Percentiles rank a stretch among this genome's conserved stretches.
These are phyloP conservation scores for Lagodon rhomboides DNA, from an alignment of 2,797 vertebrate species.

Conservation along the genomic window DNA sequence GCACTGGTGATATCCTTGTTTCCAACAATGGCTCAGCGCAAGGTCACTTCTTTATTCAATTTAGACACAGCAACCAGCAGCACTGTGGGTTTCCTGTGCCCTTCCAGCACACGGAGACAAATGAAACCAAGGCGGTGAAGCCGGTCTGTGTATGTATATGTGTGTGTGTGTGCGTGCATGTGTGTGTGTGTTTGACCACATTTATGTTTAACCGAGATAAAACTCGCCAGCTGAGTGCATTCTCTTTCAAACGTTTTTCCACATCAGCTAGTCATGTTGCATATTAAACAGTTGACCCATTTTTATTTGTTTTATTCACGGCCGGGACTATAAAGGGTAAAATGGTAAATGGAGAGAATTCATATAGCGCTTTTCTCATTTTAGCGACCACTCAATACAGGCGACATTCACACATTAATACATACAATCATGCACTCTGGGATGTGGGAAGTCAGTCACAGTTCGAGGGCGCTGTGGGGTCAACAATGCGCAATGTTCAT, in stretches of 20 bases:
- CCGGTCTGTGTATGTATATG: slow-evolving; percentile 16
- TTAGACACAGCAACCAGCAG: slow-evolving; percentile 29
- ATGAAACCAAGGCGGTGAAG: slow-evolving; percentile 30
- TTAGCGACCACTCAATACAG: too few relatives aligned
- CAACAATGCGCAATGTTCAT: too few relatives aligned
- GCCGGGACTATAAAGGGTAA: too few relatives aligned
- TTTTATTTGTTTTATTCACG: not conserved
- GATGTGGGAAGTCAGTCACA: too few relatives aligned
- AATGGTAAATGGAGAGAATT: too few relatives aligned
- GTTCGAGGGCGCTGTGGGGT: too few relatives aligned
- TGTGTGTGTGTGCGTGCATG: slow-evolving; percentile 3
- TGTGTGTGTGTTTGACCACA: not conserved
- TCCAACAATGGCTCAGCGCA: slow-evolving; percentile 51
- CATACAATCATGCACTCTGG: too few relatives aligned
- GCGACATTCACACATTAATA: too few relatives aligned
- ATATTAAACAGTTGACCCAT: not conserved
- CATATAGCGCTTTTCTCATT: too few relatives aligned
- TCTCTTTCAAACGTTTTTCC: not conserved
- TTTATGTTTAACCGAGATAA: slow-evolving; percentile 21
- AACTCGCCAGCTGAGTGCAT: not conserved
- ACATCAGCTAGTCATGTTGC: not conserved
- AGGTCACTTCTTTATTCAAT: slow-evolving; percentile 56
- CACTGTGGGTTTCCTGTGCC: slow-evolving; percentile 33
- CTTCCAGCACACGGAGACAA: slow-evolving; percentile 37
- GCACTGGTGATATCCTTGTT: slow-evolving; percentile 29